Conservation (phyloP, 2,888 invertebrate species). For the Frankliniella fusca region DNA sequence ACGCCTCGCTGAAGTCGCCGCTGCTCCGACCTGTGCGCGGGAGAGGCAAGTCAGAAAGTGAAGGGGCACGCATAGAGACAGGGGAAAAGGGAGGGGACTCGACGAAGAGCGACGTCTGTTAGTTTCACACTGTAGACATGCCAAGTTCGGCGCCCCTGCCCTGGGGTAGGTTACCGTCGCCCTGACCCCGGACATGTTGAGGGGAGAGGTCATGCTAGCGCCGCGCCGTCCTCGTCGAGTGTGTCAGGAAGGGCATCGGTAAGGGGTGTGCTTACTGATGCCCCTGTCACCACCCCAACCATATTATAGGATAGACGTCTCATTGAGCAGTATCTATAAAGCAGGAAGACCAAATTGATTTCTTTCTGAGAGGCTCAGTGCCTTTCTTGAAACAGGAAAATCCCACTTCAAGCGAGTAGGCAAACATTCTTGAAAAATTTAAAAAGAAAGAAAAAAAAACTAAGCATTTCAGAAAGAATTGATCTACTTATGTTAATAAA, state of each 20-base stretch:
- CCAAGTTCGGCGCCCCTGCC: background rate
- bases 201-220: too few species aligned
- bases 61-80: background rate
- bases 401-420: too few species aligned
- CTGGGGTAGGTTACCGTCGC: background rate
- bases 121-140: slow-evolving; percentile 1
- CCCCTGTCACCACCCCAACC: background rate
- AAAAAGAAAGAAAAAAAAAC: background rate
- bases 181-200: too few species aligned
- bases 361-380: background rate
- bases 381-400: too few species aligned
- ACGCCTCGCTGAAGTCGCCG: slow-evolving; percentile 18
- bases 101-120: background rate
- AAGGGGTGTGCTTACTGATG: background rate
- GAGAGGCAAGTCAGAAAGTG: too few species aligned
- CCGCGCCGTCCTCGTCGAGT: too few species aligned
- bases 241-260: too few species aligned
- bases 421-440: too few species aligned
- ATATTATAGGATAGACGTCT: background rate
- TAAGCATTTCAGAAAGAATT: background rate
- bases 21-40: background rate
- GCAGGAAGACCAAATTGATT: background rate
- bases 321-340: background rate
- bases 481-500: background rate
- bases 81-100: background rate